These are phyloP conservation scores for Pyrrhia umbra DNA, from an alignment of 2,888 invertebrate genomes.

Conservation along the genomic window DNA sequence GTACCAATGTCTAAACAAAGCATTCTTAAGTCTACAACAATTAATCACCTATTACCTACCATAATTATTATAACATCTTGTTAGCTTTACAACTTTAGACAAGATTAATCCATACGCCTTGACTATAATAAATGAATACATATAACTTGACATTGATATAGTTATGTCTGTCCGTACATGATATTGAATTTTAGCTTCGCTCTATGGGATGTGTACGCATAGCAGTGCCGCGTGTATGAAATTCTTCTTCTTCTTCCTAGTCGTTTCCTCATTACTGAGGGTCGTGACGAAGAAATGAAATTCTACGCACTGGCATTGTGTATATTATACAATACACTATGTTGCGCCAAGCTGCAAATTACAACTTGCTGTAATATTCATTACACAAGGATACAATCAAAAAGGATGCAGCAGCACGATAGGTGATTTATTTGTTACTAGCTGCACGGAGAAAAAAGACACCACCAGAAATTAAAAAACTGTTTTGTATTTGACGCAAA, in stretches of 20 bases:
- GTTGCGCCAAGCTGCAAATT: background rate
- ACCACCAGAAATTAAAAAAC: too few relatives aligned
- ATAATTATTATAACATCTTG: background rate
- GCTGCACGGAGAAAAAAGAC: too few relatives aligned
- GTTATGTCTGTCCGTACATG: conserved; percentile 62
- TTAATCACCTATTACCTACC: background rate
- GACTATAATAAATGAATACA: background rate
- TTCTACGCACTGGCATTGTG: conserved; percentile 52
- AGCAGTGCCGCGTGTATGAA: conserved; percentile 73
- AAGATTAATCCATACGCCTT: background rate
- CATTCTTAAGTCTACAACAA: background rate
- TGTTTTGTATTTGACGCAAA: too few relatives aligned
- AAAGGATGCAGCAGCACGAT: too few relatives aligned
- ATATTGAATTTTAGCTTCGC: conserved; percentile 72
- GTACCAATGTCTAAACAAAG: background rate
- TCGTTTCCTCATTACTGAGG: too few relatives aligned
- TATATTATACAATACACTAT: conserved; percentile 6
- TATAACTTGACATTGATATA: background rate
- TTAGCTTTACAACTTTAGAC: conserved; percentile 1
- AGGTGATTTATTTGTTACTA: too few relatives aligned
- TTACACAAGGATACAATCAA: too few relatives aligned
- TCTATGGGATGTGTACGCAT: conserved; percentile 71
- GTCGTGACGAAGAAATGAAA: too few relatives aligned
- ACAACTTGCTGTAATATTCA: background rate
- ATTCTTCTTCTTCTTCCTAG: too few relatives aligned